Evolutionary conservation across 2,113 vertebrate genomes (phyloP).

Genomic region (Zosterops pallidus): DNA sequence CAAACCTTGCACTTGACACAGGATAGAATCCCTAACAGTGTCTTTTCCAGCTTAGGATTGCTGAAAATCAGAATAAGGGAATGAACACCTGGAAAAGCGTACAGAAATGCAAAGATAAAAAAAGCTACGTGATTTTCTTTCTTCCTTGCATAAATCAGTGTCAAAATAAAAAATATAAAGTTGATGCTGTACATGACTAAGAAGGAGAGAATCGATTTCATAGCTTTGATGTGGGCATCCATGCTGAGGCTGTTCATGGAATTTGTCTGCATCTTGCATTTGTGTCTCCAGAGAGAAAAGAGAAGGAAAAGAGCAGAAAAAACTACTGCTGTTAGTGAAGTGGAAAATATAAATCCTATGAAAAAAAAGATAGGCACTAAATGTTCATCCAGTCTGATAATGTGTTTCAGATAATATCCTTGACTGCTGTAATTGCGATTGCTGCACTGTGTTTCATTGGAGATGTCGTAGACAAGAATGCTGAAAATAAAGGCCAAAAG

Average conservation of each 20-base stretch:
- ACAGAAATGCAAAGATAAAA: too few relatives aligned
- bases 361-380: background rate
- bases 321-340: background rate
- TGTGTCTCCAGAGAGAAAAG: slow-evolving; percentile 34
- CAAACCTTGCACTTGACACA: background rate
- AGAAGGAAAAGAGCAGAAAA: background rate
- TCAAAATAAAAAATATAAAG: background rate
- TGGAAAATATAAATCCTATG: rapidly evolving
- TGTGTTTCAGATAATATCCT: too few relatives aligned
- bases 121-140: too few relatives aligned
- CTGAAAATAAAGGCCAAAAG: too few relatives aligned
- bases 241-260: background rate
- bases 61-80: slow-evolving; percentile 9
- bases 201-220: background rate
- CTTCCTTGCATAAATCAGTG: background rate
- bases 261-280: background rate
- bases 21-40: background rate
- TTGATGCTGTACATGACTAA: background rate
- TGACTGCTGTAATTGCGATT: too few relatives aligned
- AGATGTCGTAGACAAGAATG: too few relatives aligned
- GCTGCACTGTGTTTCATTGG: too few relatives aligned
- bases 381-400: too few relatives aligned
- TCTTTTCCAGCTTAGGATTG: background rate
- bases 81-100: background rate
- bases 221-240: slow-evolving; percentile 2